Evolutionary conservation across 2,888 invertebrate species (phyloP), one percentile per base, ranked within the genome.

Genomic region (Podabrus alpinus): DNA sequence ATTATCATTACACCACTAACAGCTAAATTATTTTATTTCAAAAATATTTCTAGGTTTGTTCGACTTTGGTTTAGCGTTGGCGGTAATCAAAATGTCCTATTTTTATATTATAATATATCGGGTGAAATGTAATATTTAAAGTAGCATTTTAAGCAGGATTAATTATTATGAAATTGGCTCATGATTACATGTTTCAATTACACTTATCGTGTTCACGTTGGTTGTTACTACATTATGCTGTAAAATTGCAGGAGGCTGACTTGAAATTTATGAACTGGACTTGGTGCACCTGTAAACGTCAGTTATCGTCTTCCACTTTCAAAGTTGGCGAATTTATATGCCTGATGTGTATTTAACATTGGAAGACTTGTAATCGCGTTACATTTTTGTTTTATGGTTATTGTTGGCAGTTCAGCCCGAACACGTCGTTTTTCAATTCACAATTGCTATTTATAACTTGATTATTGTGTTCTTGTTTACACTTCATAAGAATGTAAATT

Each of bases 251-350:
- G 75, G 73, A 71, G 75, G 77, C 72, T 68, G 72, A 73, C 69
- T 68, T 78, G 62, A 75, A 79, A 79, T 79, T 79, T 79, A 79
- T 73, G 76, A 79, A 69, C 75, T 75, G 79, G 77, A 79, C 77
- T 71, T 66, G 70, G 69, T 78, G 79, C 79, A 79, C 79, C 79
- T 79, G 79, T 78, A 79, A 64, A 64, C 62, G 62, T 19, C 76
- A 29, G 61, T 21, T 15, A 17, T 13, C 21, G 21, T 21, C 61
- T 70, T 64, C 66, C 69, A 67, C 66, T 72, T 67, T 66, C 69
- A 69, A 69, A 71, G 68, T 21, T 70, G 64, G 21, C 66, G 61
- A 73, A 76, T 76, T 76, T 76, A 76, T 76, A 71, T 11, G 61
- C 61, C 61, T 25, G 24, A 13, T 16, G 68, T 45, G 16, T n/a